Evolutionary conservation across 1,140 invertebrate genomes (phyloP), one percentile per base, ranked within the genome.

Genomic region (Thaumatotibia leucotreta): DNA sequence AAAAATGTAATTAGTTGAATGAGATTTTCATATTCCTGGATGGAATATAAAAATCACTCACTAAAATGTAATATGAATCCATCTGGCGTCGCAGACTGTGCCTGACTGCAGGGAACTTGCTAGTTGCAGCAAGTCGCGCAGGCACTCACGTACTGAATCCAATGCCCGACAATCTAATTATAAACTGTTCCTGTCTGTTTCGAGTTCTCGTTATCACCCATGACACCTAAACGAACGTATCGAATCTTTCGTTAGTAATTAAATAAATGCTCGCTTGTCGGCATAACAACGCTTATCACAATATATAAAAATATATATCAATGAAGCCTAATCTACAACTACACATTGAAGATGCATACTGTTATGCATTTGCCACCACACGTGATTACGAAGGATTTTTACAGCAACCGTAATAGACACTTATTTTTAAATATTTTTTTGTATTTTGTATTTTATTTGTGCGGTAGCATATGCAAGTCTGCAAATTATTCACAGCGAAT

Each of bases 251-350:
- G 79, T 80, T 80, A 75, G 74, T 83, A 88, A 82, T 82, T 86
- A 84, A 83, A 83, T 89, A 89, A 89, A 90, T 88, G 86, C 84
- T 88, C 82, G 78, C 80, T 83, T 82, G 77, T 79, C 82, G 80
- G 86, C 86, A 88, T 86, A 86, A 84, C 84, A 89, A 86, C 81
- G 82, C 86, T 91, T 89, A 91, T 91, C 86, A 89, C 86, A 88
- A 90, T 87, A 91, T 89, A 89, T 87, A 91, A 91, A 91, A 88
- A 91, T 91, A 91, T 89, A 88, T 87, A 83, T 84, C 83, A 86
- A 90, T 87, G 83, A 91, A 91, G 86, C 88, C 88, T 89, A 91
- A 72, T 84, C 84, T 88, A 87, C 77, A 78, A 83, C 86, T 89
- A 91, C 84, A 88, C 87, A 86, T 81, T 77, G 77, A 88, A 84